Percentiles rank a stretch among this genome's conserved stretches.
Conservation (phyloP, 2,797 vertebrate species). For the Pseudochirops cupreus region DNA sequence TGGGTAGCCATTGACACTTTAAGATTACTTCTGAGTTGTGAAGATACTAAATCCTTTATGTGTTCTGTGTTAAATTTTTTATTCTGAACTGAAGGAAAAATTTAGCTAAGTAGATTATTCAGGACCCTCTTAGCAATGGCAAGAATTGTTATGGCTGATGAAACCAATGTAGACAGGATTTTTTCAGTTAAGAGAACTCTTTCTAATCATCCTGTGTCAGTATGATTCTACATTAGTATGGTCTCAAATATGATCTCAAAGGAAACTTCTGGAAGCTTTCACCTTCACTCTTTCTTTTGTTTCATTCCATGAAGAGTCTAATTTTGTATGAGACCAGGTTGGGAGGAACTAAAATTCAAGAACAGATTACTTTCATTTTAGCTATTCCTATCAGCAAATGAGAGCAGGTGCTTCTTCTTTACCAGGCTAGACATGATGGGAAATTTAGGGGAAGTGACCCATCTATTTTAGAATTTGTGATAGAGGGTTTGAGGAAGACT, state of each 20-base stretch:
- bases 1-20: background rate
- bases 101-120: conserved; percentile 52
- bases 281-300: background rate
- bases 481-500: background rate
- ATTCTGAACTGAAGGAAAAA: conserved; percentile 38
- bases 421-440: background rate
- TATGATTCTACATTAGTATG: conserved; percentile 40
- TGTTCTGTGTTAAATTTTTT: conserved; percentile 35
- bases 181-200: background rate
- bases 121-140: conserved; percentile 40
- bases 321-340: background rate
- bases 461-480: background rate
- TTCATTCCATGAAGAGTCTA: background rate
- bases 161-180: background rate
- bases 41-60: conserved; percentile 46
- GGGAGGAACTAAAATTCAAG: conserved; percentile 21
- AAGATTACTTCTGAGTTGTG: conserved; percentile 43
- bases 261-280: conserved; percentile 28
- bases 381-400: background rate
- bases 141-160: conserved; percentile 16
- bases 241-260: background rate
- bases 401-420: background rate
- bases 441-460: background rate
- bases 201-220: conserved; percentile 37
- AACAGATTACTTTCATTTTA: conserved; percentile 1